phyloP scores from a whole-genome alignment of 2,888 invertebrate genomes.

The Mamestra brassicae region DNA sequence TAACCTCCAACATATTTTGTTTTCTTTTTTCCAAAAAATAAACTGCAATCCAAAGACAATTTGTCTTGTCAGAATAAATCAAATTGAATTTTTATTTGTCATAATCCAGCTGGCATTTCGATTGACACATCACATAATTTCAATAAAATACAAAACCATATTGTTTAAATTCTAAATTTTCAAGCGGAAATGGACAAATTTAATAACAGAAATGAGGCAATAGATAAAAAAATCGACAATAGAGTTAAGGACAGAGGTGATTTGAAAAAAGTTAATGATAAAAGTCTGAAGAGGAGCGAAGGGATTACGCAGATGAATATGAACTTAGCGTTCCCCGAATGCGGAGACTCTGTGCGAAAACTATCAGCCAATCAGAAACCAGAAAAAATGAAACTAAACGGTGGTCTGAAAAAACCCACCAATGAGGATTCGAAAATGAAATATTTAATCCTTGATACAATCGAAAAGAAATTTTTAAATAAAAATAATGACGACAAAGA shows the following conservation, averaged over 20 bases:
- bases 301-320: constrained; percentile 11
- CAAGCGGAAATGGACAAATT: constrained; percentile 56
- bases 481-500: constrained; percentile 31
- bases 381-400: constrained; percentile 14
- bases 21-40: not conserved
- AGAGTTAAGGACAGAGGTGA: constrained; percentile 67
- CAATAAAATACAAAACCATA: constrained; percentile 49
- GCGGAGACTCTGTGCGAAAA: constrained; percentile 66
- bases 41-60: not conserved
- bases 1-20: not conserved
- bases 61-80: not conserved
- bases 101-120: constrained; percentile 46
- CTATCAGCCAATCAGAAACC: constrained; percentile 11
- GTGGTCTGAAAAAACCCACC: constrained; percentile 25
- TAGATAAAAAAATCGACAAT: constrained; percentile 58
- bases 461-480: constrained; percentile 41
- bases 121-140: constrained; percentile 4
- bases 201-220: constrained; percentile 47
- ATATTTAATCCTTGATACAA: constrained; percentile 10
- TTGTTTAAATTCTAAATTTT: constrained; percentile 59
- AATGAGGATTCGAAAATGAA: constrained; percentile 18
- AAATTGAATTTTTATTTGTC: not conserved
- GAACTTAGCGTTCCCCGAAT: constrained; percentile 56
- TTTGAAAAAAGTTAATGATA: constrained; percentile 38
- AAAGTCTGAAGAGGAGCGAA: constrained; percentile 23